phyloP scores from a whole-genome alignment of 1,140 invertebrate genomes.

The Drosophila seguyi region DNA sequence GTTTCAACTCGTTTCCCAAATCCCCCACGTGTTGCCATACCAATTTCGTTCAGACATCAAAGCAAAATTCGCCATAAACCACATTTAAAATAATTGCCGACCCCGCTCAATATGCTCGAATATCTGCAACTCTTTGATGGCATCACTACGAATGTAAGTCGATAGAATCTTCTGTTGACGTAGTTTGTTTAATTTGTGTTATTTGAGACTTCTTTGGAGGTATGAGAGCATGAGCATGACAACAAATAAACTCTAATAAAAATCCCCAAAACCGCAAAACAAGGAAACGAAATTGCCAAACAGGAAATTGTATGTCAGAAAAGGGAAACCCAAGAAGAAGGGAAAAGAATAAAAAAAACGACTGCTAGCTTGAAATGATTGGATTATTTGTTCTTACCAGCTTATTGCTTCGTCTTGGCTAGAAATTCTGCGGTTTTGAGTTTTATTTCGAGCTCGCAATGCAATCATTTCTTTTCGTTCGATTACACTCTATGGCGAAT shows the following conservation, averaged over 20 bases:
- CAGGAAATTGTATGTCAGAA: background rate
- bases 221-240: background rate
- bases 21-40: conserved; percentile 16
- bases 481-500: conserved; percentile 3
- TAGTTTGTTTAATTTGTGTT: conserved; percentile 33
- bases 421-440: background rate
- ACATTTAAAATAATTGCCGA: conserved; percentile 51
- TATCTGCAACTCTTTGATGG: conserved; percentile 29
- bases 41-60: conserved; percentile 29
- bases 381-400: conserved; percentile 27
- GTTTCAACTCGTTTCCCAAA: conserved; percentile 9
- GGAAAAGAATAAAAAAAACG: background rate
- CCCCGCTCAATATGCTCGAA: background rate
- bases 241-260: conserved; percentile 10
- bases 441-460: conserved; percentile 5
- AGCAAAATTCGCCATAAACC: conserved; percentile 22
- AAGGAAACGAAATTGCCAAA: conserved; percentile 16
- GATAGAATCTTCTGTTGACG: conserved; percentile 8
- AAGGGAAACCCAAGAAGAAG: background rate
- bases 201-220: conserved; percentile 19
- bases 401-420: conserved; percentile 13
- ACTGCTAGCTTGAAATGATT: conserved; percentile 54
- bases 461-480: conserved; percentile 8
- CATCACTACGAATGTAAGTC: conserved; percentile 12
- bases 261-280: conserved; percentile 5